Evolutionary conservation across 1,140 invertebrate genomes (phyloP), one percentile per base, ranked within the genome.

Genomic region (Cecropterus lyciades): DNA sequence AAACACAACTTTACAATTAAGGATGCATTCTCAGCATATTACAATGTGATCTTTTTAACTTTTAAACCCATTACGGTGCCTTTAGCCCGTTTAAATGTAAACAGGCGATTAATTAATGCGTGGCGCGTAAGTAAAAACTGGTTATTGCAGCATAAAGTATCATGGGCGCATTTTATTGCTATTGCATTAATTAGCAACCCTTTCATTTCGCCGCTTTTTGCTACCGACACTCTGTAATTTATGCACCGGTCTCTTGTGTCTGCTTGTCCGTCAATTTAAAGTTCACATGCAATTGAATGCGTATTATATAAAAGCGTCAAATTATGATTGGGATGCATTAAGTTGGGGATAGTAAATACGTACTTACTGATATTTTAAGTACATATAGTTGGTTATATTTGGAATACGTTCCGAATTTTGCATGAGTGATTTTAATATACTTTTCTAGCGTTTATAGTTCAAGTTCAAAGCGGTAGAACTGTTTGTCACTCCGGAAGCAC

Each of bases 1-100:
- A 55, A 55, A 55, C 52, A 52, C 3, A 52, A 52, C 27, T 37
- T 15, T 10, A 55, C 52, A 55, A 55, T 55, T 55, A 55, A 40
- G 15, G 17, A 14, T 11, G 15, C 16, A 57, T 57, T 57, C 55
- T 45, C 17, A 14, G n/a, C 55, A n/a, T n/a, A 24, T 57, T 33
- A 33, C 9, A 33, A 33, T 10, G 30, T 37, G 30, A 55, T 6
- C 10, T 57, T 45, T 16, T 24, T 0, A 13, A 43, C 9, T 27
- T 43, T 43, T 45, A 45, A n/a, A 20, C 4, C 16, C 10, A 14
- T 57, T 57, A 42, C 10, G 33, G 33, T 56, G 8, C 2, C 53
- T 3, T 57, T 59, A 9, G 42, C n/a, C 14, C 20, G 13, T 46
- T 45, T 45, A 15, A 59, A 59, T 59, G 42, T 46, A 59, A 59